A percentile compares a stretch with the other conserved stretches of the same genome.
phyloP scores from a whole-genome alignment of 2,888 invertebrate species.

The Scelioninae gen. 1 region DNA sequence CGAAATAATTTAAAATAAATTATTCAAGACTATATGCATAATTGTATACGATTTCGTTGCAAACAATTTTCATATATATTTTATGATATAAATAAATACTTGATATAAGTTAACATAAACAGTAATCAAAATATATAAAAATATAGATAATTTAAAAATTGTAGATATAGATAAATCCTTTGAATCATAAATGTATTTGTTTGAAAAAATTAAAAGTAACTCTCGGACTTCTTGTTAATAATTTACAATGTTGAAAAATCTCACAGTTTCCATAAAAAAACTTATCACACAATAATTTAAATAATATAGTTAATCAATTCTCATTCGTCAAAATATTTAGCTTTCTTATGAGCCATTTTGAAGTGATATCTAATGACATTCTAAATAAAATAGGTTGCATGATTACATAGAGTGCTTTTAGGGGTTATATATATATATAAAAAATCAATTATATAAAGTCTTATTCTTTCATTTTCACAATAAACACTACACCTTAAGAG shows the following conservation, averaged over 20 bases:
- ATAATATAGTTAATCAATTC: conserved; percentile 42
- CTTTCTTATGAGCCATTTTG: background rate
- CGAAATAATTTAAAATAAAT: too few species aligned
- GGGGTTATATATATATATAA: background rate
- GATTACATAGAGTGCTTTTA: conserved; percentile 60
- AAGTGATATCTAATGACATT: conserved; percentile 1
- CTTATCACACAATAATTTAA: conserved; percentile 7
- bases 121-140: too few species aligned
- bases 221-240: conserved; percentile 38
- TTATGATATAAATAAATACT: too few species aligned
- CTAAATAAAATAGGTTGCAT: conserved; percentile 15
- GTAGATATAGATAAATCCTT: background rate
- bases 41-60: too few species aligned
- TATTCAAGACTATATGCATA: too few species aligned
- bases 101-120: too few species aligned
- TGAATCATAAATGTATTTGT: background rate
- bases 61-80: too few species aligned
- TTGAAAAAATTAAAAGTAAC: conserved; percentile 54
- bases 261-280: conserved; percentile 1
- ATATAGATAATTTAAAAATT: too few species aligned
- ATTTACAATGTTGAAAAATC: conserved; percentile 54
- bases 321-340: background rate
- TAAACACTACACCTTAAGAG: too few species aligned
- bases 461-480: too few species aligned
- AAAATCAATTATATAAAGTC: too few species aligned